A percentile compares a stretch with the other conserved stretches of the same genome.
Conservation (phyloP, 2,113 vertebrate species). For the Strix aluco region DNA sequence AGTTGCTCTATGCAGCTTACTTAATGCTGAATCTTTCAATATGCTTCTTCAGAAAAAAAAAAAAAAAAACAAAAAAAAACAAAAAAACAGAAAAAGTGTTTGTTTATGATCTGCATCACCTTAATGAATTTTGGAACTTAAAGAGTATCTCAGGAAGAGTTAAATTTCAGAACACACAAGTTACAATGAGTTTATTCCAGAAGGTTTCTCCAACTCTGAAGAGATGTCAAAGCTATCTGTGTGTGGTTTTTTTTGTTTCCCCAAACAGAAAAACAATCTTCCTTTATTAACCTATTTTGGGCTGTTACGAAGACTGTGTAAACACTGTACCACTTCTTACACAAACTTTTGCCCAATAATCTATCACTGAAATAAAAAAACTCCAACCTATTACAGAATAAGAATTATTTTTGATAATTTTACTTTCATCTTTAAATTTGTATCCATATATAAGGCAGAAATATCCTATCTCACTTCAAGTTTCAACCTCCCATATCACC, state of each 20-base stretch:
- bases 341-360: background rate
- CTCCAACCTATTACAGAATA: background rate
- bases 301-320: background rate
- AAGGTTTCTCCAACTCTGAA: background rate
- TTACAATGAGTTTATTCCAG: background rate
- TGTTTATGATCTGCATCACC: background rate
- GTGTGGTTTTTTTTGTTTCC: fast-evolving
- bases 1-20: background rate
- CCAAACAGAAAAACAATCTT: background rate
- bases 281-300: background rate
- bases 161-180: background rate
- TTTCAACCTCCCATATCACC: background rate
- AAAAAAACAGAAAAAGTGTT: background rate
- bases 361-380: background rate
- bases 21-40: background rate
- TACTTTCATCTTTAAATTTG: background rate
- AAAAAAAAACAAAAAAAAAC: background rate
- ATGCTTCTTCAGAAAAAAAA: background rate
- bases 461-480: background rate
- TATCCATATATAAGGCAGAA: background rate
- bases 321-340: background rate
- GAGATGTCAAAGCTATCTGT: background rate
- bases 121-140: background rate
- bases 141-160: background rate
- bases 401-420: background rate